Evolutionary conservation across 2,888 invertebrate genomes (phyloP).

Genomic region (Dorcus hopei): DNA sequence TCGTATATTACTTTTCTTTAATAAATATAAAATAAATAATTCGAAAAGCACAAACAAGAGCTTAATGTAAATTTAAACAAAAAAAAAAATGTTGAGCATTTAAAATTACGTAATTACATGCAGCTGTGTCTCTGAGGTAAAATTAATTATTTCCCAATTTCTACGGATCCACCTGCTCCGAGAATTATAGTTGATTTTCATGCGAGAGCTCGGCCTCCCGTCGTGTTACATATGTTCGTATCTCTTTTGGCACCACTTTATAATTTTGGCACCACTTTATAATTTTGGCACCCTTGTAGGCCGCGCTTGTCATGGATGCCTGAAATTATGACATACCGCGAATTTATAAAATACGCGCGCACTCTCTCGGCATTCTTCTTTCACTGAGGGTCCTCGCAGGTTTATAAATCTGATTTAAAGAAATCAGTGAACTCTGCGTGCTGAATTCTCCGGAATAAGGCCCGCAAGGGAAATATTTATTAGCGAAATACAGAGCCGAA

Average conservation of each 20-base stretch:
- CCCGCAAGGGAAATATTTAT: no score
- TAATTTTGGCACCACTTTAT: conserved; percentile 22
- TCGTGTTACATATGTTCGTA: conserved; percentile 25
- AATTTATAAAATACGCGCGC: no score
- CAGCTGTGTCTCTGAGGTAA: conserved; percentile 14
- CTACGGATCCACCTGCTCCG: conserved; percentile 25
- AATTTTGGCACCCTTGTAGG: conserved; percentile 21
- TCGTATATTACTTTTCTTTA: no score
- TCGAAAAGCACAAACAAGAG: no score
- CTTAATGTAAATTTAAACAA: no score
- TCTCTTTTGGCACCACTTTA: conserved; percentile 16
- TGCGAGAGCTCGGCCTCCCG: conserved; percentile 22
- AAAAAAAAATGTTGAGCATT: not conserved
- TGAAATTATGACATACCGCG: conserved; percentile 3
- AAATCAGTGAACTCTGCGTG: no score
- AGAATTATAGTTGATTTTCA: conserved; percentile 26
- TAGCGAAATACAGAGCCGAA: no score
- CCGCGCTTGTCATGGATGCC: conserved; percentile 5
- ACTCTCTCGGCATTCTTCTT: no score
- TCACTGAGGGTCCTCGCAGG: no score
- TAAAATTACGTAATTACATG: conserved; percentile 10
- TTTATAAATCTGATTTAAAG: no score
- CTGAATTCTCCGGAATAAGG: no score
- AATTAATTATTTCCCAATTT: conserved; percentile 27
- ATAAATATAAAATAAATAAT: no score